These are phyloP conservation scores for Drosophila navojoa DNA, from an alignment of 1,140 invertebrate genomes.

Conservation along the genomic window DNA sequence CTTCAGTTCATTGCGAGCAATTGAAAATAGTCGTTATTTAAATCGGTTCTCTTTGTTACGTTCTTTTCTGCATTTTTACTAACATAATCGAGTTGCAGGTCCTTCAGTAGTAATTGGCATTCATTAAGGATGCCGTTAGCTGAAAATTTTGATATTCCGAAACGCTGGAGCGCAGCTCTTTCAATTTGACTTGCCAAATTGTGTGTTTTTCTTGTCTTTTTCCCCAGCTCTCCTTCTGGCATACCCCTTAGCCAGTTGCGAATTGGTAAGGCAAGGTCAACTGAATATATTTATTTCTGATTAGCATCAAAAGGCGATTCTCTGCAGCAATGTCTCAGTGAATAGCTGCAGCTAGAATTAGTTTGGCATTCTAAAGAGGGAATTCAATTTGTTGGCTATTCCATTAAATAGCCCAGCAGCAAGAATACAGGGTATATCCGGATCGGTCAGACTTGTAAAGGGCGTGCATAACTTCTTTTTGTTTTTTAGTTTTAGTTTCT, in stretches of 20 bases:
- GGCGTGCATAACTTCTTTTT: background rate
- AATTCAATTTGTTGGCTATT: too few species aligned
- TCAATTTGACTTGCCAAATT: conserved; percentile 55
- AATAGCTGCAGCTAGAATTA: too few species aligned
- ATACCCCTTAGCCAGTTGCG: conserved; percentile 1
- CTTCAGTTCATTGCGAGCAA: conserved; percentile 1
- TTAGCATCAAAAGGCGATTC: background rate
- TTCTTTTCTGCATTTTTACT: conserved; percentile 4
- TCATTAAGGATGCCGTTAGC: conserved; percentile 35
- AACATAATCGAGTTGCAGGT: conserved; percentile 37
- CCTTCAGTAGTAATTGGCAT: conserved; percentile 41
- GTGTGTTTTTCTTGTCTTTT: background rate
- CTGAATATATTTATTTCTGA: background rate
- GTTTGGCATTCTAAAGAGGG: too few species aligned
- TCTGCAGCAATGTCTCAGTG: too few species aligned
- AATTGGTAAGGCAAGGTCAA: background rate
- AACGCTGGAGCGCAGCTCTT: conserved; percentile 31
- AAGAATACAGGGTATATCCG: too few species aligned
- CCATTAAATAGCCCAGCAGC: too few species aligned
- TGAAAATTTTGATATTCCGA: conserved; percentile 11
- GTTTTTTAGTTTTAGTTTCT: background rate
- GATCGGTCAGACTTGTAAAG: too few species aligned
- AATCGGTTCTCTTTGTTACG: background rate
- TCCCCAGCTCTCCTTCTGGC: background rate
- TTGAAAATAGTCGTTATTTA: conserved; percentile 37